phyloP scores from a whole-genome alignment of 2,113 vertebrate species.

The Gymnorhina tibicen region DNA sequence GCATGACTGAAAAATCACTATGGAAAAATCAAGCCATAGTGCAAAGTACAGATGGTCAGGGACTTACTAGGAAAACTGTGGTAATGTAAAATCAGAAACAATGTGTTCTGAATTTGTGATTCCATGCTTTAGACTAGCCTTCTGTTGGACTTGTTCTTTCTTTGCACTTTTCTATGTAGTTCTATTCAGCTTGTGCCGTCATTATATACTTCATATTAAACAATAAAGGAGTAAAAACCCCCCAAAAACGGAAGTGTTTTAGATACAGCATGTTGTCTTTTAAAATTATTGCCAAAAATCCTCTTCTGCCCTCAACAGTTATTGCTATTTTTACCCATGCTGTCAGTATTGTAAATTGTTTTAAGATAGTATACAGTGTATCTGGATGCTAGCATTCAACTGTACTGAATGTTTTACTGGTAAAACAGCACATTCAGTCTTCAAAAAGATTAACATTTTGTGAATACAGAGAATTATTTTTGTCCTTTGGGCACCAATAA shows the following conservation, averaged over 20 bases:
- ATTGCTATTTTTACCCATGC: not conserved
- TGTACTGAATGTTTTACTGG: not conserved
- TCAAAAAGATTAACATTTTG: not conserved
- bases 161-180: not conserved
- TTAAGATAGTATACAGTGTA: not conserved
- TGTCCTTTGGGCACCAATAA: not conserved
- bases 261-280: not conserved
- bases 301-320: not conserved
- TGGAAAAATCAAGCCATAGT: not conserved
- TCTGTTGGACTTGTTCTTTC: not conserved
- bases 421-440: not conserved
- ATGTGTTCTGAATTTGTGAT: not conserved
- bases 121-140: not conserved
- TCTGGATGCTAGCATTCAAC: not conserved
- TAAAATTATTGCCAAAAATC: not conserved
- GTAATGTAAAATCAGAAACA: not conserved
- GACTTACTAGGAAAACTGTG: not conserved
- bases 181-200: not conserved
- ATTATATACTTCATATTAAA: not conserved
- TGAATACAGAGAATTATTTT: not conserved
- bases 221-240: not conserved
- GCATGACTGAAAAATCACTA: not conserved
- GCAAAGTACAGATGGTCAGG: not conserved
- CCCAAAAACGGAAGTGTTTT: not conserved
- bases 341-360: not conserved